Conservation (phyloP, 2,888 invertebrate genomes). For the Mythimna lalbum region DNA sequence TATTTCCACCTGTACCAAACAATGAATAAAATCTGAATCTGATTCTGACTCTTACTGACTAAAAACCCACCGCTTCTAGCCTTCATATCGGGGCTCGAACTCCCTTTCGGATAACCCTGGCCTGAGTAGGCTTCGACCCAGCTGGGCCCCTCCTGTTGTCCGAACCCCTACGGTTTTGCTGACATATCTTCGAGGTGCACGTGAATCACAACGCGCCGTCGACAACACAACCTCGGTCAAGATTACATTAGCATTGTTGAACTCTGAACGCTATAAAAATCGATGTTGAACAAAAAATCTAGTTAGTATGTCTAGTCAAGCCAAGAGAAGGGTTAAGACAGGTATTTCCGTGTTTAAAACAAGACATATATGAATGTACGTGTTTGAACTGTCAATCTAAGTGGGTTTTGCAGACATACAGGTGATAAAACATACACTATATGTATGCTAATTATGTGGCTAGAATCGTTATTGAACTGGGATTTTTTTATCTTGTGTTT, state of each 20-base stretch:
- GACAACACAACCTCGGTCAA: no score
- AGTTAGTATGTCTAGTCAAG: background rate
- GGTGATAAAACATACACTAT: constrained; percentile 14
- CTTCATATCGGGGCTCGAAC: no score
- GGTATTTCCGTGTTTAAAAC: constrained; percentile 15
- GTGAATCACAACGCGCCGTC: no score
- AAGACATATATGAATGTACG: constrained; percentile 1
- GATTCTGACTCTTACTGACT: no score
- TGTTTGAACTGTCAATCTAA: constrained; percentile 1
- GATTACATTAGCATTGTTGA: background rate
- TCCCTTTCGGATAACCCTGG: no score
- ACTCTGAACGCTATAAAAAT: constrained; percentile 8
- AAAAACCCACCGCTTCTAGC: no score
- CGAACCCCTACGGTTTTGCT: no score
- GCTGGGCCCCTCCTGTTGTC: no score
- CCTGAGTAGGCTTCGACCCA: no score
- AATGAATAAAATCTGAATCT: no score
- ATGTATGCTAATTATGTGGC: constrained; percentile 14
- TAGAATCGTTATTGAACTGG: background rate
- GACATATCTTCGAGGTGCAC: no score
- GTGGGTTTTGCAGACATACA: constrained; percentile 1
- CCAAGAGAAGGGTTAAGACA: background rate
- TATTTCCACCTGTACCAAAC: no score
- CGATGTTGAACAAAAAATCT: constrained; percentile 10
- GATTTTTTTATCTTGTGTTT: background rate